Evolutionary conservation across 2,888 invertebrate species (phyloP), one percentile per base, ranked within the genome.

Genomic region (Sceliomorpha sp.): DNA sequence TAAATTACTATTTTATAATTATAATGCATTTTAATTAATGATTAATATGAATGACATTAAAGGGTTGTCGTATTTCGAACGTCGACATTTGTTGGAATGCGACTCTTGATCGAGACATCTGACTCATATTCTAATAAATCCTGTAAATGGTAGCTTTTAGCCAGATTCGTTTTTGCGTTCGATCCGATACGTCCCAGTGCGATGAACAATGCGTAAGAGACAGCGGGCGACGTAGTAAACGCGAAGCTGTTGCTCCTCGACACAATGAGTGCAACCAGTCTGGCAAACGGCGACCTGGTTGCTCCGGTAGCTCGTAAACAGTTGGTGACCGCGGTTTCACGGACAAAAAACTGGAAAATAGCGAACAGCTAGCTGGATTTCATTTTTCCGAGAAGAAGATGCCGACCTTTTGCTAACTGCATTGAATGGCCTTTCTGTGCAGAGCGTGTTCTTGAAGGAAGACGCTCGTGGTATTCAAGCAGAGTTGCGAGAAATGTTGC

Each of bases 391-490:
- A 7, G 8, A 8, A 29, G 29, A 24, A 39, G 14, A 62, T 58
- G 62, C 56, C 69, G 74, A 75, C 69, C 71, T 71, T 20, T 70
- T 74, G 51, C 32, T 47, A 40, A 69, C 32, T 26, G 40, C 34
- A 40, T 37, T 8, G 31, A n/a, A 29, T 60, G 44, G 50, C 50
- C 50, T 60, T 60, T 45, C 32, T 51, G 44, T 44, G 37, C 37
- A 51, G 48, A 31, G 58, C 47, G 17, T 1, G 12, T 32, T 8
- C 12, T 12, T 10, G 1, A 5, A 4, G 9, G 13, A 20, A 45
- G 29, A 45, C 29, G 26, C 24, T 20, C 5, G 32, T 36, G 37
- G 14, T 36, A 5, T 45, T 24, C 37, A 20, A 56, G 45, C 17
- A 37, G 5, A 2, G 20, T 29, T 45, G 39, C 39, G 39, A 39